These are phyloP conservation scores for Oxytorus armatus DNA, from an alignment of 2,888 invertebrate species.

Conservation along the genomic window DNA sequence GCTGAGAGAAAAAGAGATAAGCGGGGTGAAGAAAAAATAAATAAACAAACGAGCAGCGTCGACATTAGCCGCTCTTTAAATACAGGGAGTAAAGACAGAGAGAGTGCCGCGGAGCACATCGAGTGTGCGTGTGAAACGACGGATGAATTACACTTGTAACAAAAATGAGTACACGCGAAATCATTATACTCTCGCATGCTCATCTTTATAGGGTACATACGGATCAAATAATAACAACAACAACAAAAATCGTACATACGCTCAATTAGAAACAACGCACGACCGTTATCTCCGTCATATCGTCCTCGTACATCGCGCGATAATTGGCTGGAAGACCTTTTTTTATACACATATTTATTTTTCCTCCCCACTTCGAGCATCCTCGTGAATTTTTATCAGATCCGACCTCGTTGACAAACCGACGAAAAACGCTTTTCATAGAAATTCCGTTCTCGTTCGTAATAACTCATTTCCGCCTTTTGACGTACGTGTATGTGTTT, in stretches of 20 bases:
- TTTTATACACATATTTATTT: background rate
- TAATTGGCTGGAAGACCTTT: background rate
- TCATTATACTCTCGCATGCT: no score
- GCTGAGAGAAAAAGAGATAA: conserved; percentile 6
- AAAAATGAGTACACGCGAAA: background rate
- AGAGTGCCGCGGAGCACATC: conserved; percentile 5
- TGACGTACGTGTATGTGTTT: background rate
- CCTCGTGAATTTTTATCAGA: conserved; percentile 3
- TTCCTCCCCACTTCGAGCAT: background rate
- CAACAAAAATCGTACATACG: no score
- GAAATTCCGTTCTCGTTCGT: conserved; percentile 42
- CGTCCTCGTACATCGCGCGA: background rate
- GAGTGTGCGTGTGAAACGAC: conserved; percentile 34
- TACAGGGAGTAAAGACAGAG: background rate
- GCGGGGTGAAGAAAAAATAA: background rate
- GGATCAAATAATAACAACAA: no score
- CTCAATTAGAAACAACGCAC: background rate
- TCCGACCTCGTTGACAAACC: conserved; percentile 38
- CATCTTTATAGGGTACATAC: no score
- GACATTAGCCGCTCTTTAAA: conserved; percentile 3
- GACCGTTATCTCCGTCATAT: background rate
- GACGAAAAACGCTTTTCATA: conserved; percentile 22
- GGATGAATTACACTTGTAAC: conserved; percentile 6
- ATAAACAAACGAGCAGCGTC: conserved; percentile 16
- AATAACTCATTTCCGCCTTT: conserved; percentile 43